Percentiles rank a stretch among this genome's conserved stretches.
Evolutionary conservation across 2,888 invertebrate species (phyloP).

Genomic region (Cyrtodaria siliqua): DNA sequence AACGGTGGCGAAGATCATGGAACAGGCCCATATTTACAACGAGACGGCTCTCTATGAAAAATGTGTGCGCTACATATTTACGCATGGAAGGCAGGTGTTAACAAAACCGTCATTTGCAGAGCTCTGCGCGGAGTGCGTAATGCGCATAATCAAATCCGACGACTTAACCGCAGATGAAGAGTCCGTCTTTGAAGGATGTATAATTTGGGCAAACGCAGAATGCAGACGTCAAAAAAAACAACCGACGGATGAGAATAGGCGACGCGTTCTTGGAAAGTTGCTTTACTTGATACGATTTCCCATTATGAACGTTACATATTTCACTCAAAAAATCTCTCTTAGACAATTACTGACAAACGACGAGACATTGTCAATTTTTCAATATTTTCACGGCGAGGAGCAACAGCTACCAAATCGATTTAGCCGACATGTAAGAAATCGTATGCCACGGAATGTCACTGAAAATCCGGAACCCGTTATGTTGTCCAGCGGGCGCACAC

Average conservation of each 20-base stretch:
- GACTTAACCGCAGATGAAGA: conserved; percentile 88
- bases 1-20: conserved; percentile 64
- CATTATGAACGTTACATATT: conserved; percentile 68
- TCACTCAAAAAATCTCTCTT: conserved; percentile 64
- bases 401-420: conserved; percentile 60
- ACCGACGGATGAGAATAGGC: conserved; percentile 63
- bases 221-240: conserved; percentile 71
- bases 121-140: conserved; percentile 89
- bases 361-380: conserved; percentile 63
- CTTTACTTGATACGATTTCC: conserved; percentile 78
- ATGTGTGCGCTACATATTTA: conserved; percentile 57
- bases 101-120: conserved; percentile 88
- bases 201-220: conserved; percentile 76
- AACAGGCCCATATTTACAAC: conserved; percentile 66
- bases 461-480: conserved; percentile 39
- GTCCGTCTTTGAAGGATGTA: conserved; percentile 68
- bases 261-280: conserved; percentile 71
- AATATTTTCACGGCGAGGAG: conserved; percentile 62
- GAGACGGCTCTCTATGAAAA: conserved; percentile 61
- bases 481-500: conserved; percentile 18
- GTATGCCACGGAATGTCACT: conserved; percentile 20
- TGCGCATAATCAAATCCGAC: conserved; percentile 89
- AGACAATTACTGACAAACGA: conserved; percentile 56
- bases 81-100: conserved; percentile 41
- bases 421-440: conserved; percentile 37